phyloP scores from a whole-genome alignment of 2,113 vertebrate species.

The Saccopteryx leptura region DNA sequence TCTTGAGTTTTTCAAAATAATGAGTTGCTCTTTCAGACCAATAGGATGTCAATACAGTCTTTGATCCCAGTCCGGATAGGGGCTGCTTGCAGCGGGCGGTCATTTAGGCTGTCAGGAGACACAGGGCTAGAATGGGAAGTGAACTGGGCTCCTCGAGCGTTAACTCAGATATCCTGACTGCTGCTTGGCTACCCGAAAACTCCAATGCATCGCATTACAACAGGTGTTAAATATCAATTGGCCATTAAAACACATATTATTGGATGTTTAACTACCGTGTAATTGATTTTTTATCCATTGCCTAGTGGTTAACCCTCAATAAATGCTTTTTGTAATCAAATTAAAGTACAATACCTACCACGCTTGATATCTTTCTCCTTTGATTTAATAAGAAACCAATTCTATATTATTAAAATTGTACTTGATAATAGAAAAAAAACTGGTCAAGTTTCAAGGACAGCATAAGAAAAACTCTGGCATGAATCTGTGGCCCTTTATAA shows the following conservation, averaged over 20 bases:
- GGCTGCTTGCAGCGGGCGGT: neutral
- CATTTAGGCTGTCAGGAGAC: neutral
- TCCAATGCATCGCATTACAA: conserved; percentile 65
- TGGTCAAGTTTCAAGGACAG: neutral
- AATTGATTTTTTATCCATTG: conserved; percentile 75
- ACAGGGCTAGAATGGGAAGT: neutral
- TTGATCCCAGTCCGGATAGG: neutral
- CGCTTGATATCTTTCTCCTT: conserved; percentile 65
- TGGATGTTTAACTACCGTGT: conserved; percentile 78
- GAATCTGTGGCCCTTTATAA: neutral
- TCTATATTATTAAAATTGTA: neutral
- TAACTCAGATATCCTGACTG: neutral
- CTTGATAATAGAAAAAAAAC: conserved; percentile 7
- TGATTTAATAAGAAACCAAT: conserved; percentile 64
- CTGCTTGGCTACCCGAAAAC: conserved; percentile 28
- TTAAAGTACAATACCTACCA: conserved; percentile 51
- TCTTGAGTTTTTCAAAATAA: neutral
- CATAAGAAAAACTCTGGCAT: neutral
- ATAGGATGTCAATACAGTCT: rapidly evolving
- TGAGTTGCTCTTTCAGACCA: neutral
- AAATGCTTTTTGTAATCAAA: conserved; percentile 79
- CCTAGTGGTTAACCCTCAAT: conserved; percentile 64
- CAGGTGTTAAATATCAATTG: conserved; percentile 75
- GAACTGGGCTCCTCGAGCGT: neutral
- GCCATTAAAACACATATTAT: conserved; percentile 83